These are phyloP conservation scores for Galbula dea DNA, from an alignment of 2,113 vertebrate genomes.

Conservation along the genomic window DNA sequence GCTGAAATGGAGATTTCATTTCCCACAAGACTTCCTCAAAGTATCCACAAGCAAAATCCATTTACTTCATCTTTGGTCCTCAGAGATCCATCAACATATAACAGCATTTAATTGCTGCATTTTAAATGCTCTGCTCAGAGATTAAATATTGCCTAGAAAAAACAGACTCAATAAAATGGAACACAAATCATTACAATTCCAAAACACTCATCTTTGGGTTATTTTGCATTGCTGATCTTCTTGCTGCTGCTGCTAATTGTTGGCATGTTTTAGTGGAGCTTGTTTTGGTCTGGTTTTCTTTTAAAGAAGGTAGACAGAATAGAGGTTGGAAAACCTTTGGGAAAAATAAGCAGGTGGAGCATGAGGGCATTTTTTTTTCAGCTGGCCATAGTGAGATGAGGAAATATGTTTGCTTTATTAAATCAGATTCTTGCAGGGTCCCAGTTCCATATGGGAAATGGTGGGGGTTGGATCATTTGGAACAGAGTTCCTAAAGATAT, in stretches of 20 bases:
- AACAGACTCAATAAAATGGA: neutral
- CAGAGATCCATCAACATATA: constrained; percentile 22
- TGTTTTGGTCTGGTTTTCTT: neutral
- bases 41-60: neutral
- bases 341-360: neutral
- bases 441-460: neutral
- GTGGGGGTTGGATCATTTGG: neutral
- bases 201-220: neutral
- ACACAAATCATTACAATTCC: constrained; percentile 10
- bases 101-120: constrained; percentile 38
- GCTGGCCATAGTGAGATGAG: neutral
- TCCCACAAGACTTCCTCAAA: neutral
- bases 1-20: neutral
- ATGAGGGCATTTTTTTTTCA: neutral
- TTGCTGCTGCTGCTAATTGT: neutral
- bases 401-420: neutral
- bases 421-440: neutral
- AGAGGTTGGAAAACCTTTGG: neutral
- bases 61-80: neutral
- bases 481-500: constrained; percentile 6
- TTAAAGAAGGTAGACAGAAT: neutral
- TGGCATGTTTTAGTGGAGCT: neutral
- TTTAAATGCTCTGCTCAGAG: constrained; percentile 14
- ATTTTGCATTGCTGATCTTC: neutral
- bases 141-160: constrained; percentile 34